Conservation (phyloP, 1,140 invertebrate species). For the Zaprionus ghesquierei region DNA sequence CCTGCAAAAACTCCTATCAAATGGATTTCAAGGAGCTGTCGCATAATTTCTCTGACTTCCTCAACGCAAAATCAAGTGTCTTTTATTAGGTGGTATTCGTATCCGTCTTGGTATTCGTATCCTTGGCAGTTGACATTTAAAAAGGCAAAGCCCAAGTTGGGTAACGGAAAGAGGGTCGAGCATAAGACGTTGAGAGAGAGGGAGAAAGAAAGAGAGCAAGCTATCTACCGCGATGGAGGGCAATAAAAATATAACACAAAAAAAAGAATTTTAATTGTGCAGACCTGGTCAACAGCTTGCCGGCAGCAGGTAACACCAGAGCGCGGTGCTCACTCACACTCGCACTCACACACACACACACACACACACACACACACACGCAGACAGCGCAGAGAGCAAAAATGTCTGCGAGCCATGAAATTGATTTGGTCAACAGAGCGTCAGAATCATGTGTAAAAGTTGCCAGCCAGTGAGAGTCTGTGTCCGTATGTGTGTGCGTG, state of each 20-base stretch:
- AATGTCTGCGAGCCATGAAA: slow-evolving; percentile 62
- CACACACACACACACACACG: slow-evolving; percentile 11
- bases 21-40: neutral
- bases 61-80: neutral
- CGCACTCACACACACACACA: slow-evolving; percentile 2
- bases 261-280: slow-evolving; percentile 65
- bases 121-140: slow-evolving; percentile 66
- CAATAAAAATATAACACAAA: slow-evolving; percentile 27
- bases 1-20: neutral
- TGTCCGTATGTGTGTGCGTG: slow-evolving; percentile 6
- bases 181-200: no score
- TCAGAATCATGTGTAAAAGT: slow-evolving; percentile 46
- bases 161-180: neutral
- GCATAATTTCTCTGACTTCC: neutral
- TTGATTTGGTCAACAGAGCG: slow-evolving; percentile 69
- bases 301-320: slow-evolving; percentile 30
- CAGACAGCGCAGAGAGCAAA: slow-evolving; percentile 12
- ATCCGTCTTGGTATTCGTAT: slow-evolving; percentile 18
- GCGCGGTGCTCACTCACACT: neutral
- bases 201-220: neutral
- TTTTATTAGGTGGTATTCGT: neutral
- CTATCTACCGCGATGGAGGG: slow-evolving; percentile 15
- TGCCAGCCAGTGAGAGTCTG: slow-evolving; percentile 5
- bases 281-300: slow-evolving; percentile 50
- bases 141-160: slow-evolving; percentile 17